phyloP scores from a whole-genome alignment of 2,888 invertebrate genomes.

The Ceramica pisi region DNA sequence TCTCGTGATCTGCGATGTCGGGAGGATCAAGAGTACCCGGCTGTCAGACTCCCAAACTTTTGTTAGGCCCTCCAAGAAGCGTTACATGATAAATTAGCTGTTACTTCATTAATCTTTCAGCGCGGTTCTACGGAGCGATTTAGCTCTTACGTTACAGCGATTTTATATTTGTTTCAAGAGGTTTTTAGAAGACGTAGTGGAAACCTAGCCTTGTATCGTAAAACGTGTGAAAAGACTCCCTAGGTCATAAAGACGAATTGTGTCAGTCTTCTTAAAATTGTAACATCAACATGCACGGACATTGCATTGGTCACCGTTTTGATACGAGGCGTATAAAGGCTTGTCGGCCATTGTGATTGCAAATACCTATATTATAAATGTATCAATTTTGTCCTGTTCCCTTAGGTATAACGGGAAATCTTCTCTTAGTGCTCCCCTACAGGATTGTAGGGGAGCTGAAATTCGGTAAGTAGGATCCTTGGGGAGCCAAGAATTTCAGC shows the following conservation, averaged over 20 bases:
- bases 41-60: slow-evolving; percentile 60
- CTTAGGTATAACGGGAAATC: too few relatives aligned
- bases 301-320: too few relatives aligned
- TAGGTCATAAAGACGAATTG: background rate
- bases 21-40: slow-evolving; percentile 39
- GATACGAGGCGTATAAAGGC: too few relatives aligned
- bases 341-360: background rate
- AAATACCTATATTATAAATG: too few relatives aligned
- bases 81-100: slow-evolving; percentile 71
- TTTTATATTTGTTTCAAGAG: slow-evolving; percentile 28
- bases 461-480: too few relatives aligned
- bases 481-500: too few relatives aligned
- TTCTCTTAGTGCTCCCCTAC: too few relatives aligned
- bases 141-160: slow-evolving; percentile 3
- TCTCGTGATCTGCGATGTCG: slow-evolving; percentile 38
- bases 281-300: background rate
- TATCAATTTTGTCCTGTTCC: too few relatives aligned
- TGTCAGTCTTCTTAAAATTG: background rate
- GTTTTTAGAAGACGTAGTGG: background rate
- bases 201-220: background rate
- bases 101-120: slow-evolving; percentile 67
- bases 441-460: too few relatives aligned
- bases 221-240: background rate
- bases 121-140: slow-evolving; percentile 35
- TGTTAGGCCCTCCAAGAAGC: slow-evolving; percentile 60